These are phyloP conservation scores for Entomobrya proxima DNA, from an alignment of 2,888 invertebrate species.

Conservation along the genomic window DNA sequence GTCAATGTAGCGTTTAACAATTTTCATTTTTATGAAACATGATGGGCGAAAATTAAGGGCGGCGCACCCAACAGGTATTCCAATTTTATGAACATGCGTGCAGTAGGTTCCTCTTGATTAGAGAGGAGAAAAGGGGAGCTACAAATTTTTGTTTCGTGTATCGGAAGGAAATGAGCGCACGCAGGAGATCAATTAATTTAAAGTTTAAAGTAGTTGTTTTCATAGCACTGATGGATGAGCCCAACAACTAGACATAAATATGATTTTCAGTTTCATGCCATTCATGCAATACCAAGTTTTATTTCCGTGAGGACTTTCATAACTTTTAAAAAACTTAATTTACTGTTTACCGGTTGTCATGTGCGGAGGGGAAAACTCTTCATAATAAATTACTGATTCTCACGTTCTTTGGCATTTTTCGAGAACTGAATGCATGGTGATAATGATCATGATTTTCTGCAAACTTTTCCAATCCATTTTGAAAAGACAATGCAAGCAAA, in stretches of 20 bases:
- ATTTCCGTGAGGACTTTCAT: no score
- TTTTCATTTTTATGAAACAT: neutral
- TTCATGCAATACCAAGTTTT: no score
- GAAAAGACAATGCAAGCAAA: neutral
- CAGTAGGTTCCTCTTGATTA: slow-evolving; percentile 35
- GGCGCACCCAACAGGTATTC: slow-evolving; percentile 16
- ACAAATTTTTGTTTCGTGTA: neutral
- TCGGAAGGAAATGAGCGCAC: slow-evolving; percentile 60
- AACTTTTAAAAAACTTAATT: slow-evolving; percentile 18
- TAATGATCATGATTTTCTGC: neutral
- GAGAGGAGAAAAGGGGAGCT: neutral
- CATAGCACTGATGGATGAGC: neutral
- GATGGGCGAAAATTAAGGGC: neutral
- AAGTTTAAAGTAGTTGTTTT: neutral
- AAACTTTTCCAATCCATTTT: neutral
- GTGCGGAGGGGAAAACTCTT: neutral
- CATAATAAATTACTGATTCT: neutral
- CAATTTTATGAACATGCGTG: neutral
- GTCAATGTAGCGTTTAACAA: no score
- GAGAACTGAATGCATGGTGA: neutral
- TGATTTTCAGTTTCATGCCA: neutral
- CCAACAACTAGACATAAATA: neutral
- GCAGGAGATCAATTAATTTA: slow-evolving; percentile 51
- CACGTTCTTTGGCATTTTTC: no score
- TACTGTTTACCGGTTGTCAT: neutral